Base-by-base conservation (phyloP, 2,888 invertebrate species). In the Cataglyphis livida region DNA sequence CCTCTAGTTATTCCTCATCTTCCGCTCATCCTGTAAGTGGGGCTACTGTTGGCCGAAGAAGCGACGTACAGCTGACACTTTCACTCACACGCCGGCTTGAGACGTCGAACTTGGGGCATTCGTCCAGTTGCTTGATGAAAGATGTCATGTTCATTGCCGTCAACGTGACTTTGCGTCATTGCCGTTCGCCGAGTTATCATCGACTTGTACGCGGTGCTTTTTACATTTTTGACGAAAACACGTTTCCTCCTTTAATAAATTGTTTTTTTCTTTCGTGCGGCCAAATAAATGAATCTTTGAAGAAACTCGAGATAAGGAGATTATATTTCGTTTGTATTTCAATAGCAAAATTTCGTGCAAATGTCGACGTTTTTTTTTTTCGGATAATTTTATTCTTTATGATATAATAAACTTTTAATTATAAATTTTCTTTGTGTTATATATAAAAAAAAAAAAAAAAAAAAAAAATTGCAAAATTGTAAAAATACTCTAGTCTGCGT, bases 61-160 rank as follows among this genome's bases (percentile, higher is more conserved):
- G 62, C 74, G 54, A 68, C 61, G 61, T 51, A 51, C 85, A 79
- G 83, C 86, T 85, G 87, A 78, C 81, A 90, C 89, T 90, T 89
- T 90, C 90, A 88, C 90, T 87, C 81, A 75, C 64, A 62, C 41
- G 66, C 48, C 32, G 18, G 68, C 84, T 66, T 41, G 51, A 83
- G 44, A 82, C 84, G 44, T 84, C 68, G 82, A 68, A 82, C 83
- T 82, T 83, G 71, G 70, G 32, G 57, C 74, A 51, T 64, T 62
- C 54, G 82, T 75, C 44, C 73, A 61, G 59, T 76, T 64, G 78
- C 59, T 73, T 82, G 82, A 82, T 61, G 85, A 75, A 68, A 82
- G 84, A 81, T 74, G 74, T 59, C 62, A 64, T 64, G 76, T 83
- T 82, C 54, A 76, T 64, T 44, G 83, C 66, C 73, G 65, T 73